Base-by-base conservation (phyloP, 2,888 invertebrate species). In the Phyllotreta striolata region DNA sequence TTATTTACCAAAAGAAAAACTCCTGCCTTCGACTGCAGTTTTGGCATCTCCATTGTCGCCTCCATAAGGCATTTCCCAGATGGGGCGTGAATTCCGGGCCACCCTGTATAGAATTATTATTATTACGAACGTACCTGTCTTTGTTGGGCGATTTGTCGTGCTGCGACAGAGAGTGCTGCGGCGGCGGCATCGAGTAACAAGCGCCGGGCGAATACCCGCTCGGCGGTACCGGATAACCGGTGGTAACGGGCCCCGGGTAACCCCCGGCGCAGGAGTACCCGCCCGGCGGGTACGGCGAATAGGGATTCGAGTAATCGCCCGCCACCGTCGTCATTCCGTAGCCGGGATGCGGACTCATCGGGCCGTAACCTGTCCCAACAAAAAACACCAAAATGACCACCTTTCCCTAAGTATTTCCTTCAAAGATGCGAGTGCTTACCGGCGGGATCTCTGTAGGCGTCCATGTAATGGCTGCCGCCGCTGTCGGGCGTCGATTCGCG, bases 401-500 rank as follows among this genome's bases (percentile, higher is more conserved):
- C 41, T 12, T 38, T 12, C 3, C n/a, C 10, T 12, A 44, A 35
- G 37, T 39, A 34, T 38, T 60, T 24, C 24, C 24, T 3, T 24
- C 4, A 4, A 24, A 4, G 24, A 24, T n/a, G 10, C 6, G 37
- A 13, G 34, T 12, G 37, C 35, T 63, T 44, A 93, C 93, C 93
- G 77, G 91, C 91, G 39, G 92, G 89, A 81, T 93, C 93, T 78
- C 93, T 85, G 81, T 93, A 94, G 67, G 91, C 91, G 81, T 94
- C 93, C 83, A 93, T 88, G 80, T 93, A 94, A 83, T 93, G 93
- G 60, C 93, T 93, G 65, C 92, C 93, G 55, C 93, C 93, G 77
- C 92, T 93, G 81, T 94, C 93, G 3, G 93, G 93, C 56, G 93
- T 93, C 67, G 93, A 93, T 83, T 94, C 93, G 75, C 93, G 88